Evolutionary conservation across 2,888 invertebrate genomes (phyloP).

Genomic region (Ornithoptera priamus): DNA sequence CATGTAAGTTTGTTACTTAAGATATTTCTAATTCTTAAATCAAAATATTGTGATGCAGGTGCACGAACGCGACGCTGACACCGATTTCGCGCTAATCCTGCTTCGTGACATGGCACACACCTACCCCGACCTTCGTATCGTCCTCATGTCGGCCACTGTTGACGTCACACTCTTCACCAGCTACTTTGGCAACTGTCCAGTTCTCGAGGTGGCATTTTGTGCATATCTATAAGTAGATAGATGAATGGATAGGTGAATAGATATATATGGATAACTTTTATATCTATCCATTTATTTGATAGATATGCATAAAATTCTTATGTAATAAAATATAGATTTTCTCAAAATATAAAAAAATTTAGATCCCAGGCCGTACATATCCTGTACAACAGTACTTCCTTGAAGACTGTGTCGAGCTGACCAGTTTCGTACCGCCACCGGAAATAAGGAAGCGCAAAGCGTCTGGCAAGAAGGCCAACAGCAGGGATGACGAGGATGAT

Average conservation of each 20-base stretch:
- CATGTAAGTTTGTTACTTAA: no score
- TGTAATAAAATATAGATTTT: neutral
- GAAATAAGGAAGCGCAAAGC: slow-evolving; percentile 86
- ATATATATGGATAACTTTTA: no score
- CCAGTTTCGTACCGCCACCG: slow-evolving; percentile 88
- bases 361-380: slow-evolving; percentile 90
- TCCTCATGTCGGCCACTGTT: slow-evolving; percentile 99
- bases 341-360: neutral
- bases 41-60: slow-evolving; percentile 51
- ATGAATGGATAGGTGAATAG: no score
- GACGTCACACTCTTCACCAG: slow-evolving; percentile 94
- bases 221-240: no score
- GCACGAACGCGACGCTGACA: slow-evolving; percentile 90
- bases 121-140: slow-evolving; percentile 94
- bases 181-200: slow-evolving; percentile 95
- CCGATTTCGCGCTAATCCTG: slow-evolving; percentile 96
- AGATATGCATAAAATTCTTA: no score
- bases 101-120: slow-evolving; percentile 96
- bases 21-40: neutral
- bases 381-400: slow-evolving; percentile 95
- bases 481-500: slow-evolving; percentile 80
- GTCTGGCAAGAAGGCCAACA: slow-evolving; percentile 72
- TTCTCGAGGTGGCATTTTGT: slow-evolving; percentile 83
- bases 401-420: slow-evolving; percentile 94
- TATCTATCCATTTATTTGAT: no score